Base-by-base conservation (phyloP, 2,797 vertebrate species). In the Schizopygopsis pylzovi region DNA sequence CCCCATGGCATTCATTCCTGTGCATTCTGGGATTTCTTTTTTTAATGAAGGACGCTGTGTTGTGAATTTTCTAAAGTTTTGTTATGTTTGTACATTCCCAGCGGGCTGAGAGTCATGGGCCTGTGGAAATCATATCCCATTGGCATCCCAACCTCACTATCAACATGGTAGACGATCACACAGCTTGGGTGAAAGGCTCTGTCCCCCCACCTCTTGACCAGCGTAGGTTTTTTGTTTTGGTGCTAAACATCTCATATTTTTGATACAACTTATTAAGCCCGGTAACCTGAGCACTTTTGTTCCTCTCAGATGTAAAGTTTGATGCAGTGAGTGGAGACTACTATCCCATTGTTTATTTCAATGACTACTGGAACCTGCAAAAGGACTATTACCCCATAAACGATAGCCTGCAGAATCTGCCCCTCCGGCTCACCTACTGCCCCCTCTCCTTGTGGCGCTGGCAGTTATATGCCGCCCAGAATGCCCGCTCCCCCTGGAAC, bases 331-430 rank as follows among this genome's bases (percentile, higher is more conserved):
- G 98, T 0, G 98, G 98, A 0, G 98, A 99, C 89, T 99, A 99
- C 92, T 99, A 97, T 90, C 98, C 98, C 65, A 98, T 99, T 22
- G 93, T 99, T 25, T 99, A 98, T 93, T 98, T 98, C 94, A 99
- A 99, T 0, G 98, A 99, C 90, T 99, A 99, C 95, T 99, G 98
- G 98, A 99, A 99, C 94, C 96, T 99, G 87, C 98, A 99, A 94
- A 98, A 97, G 91, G 98, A 99, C 39, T 98, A 98, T 85, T 98
- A 96, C 90, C 96, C 97, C 77, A 96, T 99, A 90, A 99, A 99
- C 0, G 96, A 97, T 3, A 96, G 94, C 2, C 92, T 98, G 88
- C 91, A 90, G 41, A 92, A 91, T 70, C 93, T 99, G 49, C 97
- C 98, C 0, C 94, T 99, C 68, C 97, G 96, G 0, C 95, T 99